Conservation (phyloP, 2,113 vertebrate species). For the Ictidomys tridecemlineatus region DNA sequence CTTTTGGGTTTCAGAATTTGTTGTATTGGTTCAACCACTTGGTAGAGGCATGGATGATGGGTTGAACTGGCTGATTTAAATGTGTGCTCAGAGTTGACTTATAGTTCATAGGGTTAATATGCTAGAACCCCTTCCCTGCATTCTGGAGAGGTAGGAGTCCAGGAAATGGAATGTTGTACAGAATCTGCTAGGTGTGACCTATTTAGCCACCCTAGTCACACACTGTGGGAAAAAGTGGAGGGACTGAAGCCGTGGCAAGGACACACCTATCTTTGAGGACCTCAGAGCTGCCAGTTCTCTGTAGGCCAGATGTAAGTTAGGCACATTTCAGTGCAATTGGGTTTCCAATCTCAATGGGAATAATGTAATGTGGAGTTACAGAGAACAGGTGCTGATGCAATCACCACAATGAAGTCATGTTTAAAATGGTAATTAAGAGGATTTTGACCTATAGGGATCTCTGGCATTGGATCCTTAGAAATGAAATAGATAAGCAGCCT, state of each 20-base stretch:
- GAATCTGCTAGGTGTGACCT: not conserved
- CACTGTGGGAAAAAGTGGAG: not conserved
- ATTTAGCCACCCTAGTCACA: not conserved
- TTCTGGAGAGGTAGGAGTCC: not conserved
- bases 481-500: not conserved
- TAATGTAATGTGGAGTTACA: not conserved
- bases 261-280: not conserved
- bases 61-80: not conserved
- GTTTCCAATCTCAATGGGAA: conserved; percentile 25
- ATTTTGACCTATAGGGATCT: conserved; percentile 43
- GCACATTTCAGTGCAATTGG: not conserved
- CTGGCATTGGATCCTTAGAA: conserved; percentile 44
- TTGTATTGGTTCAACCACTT: not conserved
- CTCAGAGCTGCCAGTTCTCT: not conserved
- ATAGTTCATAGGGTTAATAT: not conserved
- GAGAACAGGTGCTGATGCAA: conserved; percentile 47
- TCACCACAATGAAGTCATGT: conserved; percentile 2
- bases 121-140: not conserved
- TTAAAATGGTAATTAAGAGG: conserved; percentile 51
- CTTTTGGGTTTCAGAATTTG: conserved; percentile 35
- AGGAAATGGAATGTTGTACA: not conserved
- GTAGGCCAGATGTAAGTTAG: not conserved
- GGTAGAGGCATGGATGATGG: not conserved
- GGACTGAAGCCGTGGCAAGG: not conserved
- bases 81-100: not conserved